Base-by-base conservation (phyloP, 2,888 invertebrate genomes). In the Palloptera scutellata region DNA sequence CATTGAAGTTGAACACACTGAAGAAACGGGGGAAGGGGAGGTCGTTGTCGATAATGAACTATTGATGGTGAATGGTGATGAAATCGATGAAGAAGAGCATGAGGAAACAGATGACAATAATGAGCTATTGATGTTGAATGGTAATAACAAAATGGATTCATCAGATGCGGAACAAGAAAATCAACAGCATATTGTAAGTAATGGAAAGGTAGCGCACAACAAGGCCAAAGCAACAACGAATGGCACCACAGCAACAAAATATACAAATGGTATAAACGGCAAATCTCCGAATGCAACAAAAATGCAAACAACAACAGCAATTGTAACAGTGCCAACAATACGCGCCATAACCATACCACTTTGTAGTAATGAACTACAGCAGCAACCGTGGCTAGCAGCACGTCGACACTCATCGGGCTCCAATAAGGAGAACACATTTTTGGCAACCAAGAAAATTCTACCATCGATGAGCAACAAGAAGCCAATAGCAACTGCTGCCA, bases 381-480 rank as follows among this genome's bases (percentile, higher is more conserved):
- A 73, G 20, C 63, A 72, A 45, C 69, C 71, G 45, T 71, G 78
- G 75, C 43, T 78, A 70, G 73, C 73, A 66, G 71, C 74, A 60
- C 81, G 83, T 53, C 79, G 82, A 53, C 75, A 76, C 61, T 78
- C 80, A 58, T 79, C 80, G 13, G 82, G 83, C 64, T 82, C 83
- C 67, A 83, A 83, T 67, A 83, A 83, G 70, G 83, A 83, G 73
- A 83, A 83, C 69, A 83, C 82, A 53, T 83, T 78, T 72, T 77
- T 81, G 67, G 77, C 80, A 52, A 81, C 81, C 0, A 83, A 82
- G 75, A 81, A 81, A 68, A 72, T 74, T 61, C 45, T 70, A 58
- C 64, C 73, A 30, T 64, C 68, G 17, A 30, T 30, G 30, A 30
- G 30, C 30, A 30, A 30, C 30, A 30, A 30, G 30, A 30, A 30